phyloP scores from a whole-genome alignment of 2,888 invertebrate species.

The Tiphia femorata region DNA sequence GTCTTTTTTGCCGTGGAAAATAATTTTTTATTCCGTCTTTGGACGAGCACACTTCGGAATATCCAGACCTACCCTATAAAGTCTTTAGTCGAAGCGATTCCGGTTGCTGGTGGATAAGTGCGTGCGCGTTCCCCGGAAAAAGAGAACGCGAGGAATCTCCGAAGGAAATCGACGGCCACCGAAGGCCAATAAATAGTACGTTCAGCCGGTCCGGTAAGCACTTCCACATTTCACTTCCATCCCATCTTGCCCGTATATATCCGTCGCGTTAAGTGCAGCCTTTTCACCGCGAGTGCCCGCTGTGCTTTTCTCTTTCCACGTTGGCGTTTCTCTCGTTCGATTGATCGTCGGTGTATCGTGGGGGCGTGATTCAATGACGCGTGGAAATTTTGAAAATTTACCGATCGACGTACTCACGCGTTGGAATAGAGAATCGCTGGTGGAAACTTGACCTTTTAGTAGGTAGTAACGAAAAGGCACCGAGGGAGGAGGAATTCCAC shows the following conservation, averaged over 20 bases:
- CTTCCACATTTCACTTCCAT: constrained; percentile 43
- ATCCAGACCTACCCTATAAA: background rate
- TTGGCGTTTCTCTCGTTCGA: constrained; percentile 13
- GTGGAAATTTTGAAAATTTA: background rate
- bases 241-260: constrained; percentile 42
- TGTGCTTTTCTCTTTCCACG: constrained; percentile 21
- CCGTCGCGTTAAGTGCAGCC: constrained; percentile 40
- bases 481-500: too few species aligned
- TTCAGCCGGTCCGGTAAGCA: constrained; percentile 38
- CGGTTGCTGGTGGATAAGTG: constrained; percentile 22
- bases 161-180: constrained; percentile 13
- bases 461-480: too few species aligned
- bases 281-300: constrained; percentile 33
- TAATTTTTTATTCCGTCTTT: too few species aligned
- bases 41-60: too few species aligned
- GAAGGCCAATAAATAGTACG: constrained; percentile 47
- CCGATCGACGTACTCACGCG: too few species aligned
- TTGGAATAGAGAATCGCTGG: too few species aligned
- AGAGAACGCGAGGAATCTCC: constrained; percentile 12
- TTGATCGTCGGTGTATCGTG: too few species aligned
- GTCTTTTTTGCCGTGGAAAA: too few species aligned
- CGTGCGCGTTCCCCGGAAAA: background rate
- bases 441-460: too few species aligned
- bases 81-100: constrained; percentile 13
- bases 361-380: too few species aligned